Percentiles rank a stretch among this genome's conserved stretches.
phyloP scores from a whole-genome alignment of 2,113 vertebrate genomes.

The Etheostoma cragini region DNA sequence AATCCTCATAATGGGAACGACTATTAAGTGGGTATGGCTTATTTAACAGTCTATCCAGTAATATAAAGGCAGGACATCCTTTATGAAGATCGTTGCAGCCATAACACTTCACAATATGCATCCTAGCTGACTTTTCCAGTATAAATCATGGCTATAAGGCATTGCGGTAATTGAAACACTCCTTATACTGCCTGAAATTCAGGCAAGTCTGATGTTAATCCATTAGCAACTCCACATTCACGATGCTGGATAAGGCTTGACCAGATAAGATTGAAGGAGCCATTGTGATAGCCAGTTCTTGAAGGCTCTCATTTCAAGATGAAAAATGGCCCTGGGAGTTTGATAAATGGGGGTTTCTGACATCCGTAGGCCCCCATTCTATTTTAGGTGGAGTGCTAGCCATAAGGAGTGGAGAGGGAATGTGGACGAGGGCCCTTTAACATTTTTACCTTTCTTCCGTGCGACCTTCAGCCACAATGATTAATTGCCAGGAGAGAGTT shows the following conservation, averaged over 20 bases:
- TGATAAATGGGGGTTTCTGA: constrained; percentile 90
- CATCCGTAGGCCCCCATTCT: constrained; percentile 87
- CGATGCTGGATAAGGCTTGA: constrained; percentile 64
- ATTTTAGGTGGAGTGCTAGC: constrained; percentile 79
- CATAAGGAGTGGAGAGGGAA: constrained; percentile 74
- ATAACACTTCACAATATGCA: constrained; percentile 44
- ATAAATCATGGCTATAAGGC: constrained; percentile 49
- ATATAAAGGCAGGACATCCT: constrained; percentile 36
- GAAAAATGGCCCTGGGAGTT: constrained; percentile 86
- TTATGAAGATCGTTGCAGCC: constrained; percentile 37
- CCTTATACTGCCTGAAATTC: constrained; percentile 67
- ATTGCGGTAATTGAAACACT: constrained; percentile 61
- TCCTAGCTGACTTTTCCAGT: constrained; percentile 39
- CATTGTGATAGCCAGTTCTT: constrained; percentile 86
- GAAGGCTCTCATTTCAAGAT: constrained; percentile 86
- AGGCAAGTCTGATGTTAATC: constrained; percentile 79
- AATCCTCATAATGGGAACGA: constrained; percentile 26
- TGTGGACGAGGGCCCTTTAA: constrained; percentile 80
- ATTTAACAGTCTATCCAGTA: constrained; percentile 27
- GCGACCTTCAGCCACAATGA: constrained; percentile 88
- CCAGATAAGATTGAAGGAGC: constrained; percentile 85
- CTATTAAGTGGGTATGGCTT: constrained; percentile 41
- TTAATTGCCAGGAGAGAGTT: constrained; percentile 88
- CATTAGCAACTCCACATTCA: constrained; percentile 68
- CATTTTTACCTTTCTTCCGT: constrained; percentile 85